phyloP scores from a whole-genome alignment of 2,888 invertebrate genomes.

The Mechanitis mazaeus region DNA sequence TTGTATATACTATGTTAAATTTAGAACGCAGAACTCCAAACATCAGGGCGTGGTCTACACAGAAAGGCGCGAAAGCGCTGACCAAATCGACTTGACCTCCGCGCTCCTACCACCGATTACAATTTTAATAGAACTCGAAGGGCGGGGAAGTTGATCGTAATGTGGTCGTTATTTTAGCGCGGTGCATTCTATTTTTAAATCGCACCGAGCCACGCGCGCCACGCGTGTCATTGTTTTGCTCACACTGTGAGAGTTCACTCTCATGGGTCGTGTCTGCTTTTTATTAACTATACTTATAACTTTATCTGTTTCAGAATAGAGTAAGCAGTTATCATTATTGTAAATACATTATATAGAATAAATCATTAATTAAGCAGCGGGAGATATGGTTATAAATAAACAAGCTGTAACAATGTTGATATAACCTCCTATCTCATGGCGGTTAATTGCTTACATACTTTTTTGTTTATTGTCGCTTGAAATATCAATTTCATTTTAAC shows the following conservation, averaged over 20 bases:
- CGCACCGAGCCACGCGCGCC: conserved; percentile 57
- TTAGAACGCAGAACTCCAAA: conserved; percentile 40
- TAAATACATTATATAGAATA: conserved; percentile 52
- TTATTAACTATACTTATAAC: conserved; percentile 37
- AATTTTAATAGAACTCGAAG: conserved; percentile 21
- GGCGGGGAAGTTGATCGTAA: conserved; percentile 37
- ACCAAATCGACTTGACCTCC: conserved; percentile 39
- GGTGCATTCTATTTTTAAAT: conserved; percentile 61
- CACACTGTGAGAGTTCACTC: conserved; percentile 49
- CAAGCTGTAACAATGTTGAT: conserved; percentile 29
- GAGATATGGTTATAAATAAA: conserved; percentile 28
- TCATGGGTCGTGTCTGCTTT: conserved; percentile 51
- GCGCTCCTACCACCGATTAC: conserved; percentile 24
- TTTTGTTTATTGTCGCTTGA: not conserved
- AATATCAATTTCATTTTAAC: not conserved
- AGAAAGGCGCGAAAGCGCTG: conserved; percentile 37
- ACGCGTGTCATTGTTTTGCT: conserved; percentile 72
- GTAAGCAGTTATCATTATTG: conserved; percentile 41
- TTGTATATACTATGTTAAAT: conserved; percentile 37
- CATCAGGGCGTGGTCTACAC: conserved; percentile 60
- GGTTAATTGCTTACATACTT: not conserved
- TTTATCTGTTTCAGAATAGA: conserved; percentile 38
- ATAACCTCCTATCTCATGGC: conserved; percentile 10
- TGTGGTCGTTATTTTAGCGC: conserved; percentile 43
- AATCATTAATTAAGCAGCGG: conserved; percentile 38